Percentiles rank a stretch among this genome's conserved stretches.
Evolutionary conservation across 2,888 invertebrate species (phyloP).

Genomic region (Phymatocera aterrima): DNA sequence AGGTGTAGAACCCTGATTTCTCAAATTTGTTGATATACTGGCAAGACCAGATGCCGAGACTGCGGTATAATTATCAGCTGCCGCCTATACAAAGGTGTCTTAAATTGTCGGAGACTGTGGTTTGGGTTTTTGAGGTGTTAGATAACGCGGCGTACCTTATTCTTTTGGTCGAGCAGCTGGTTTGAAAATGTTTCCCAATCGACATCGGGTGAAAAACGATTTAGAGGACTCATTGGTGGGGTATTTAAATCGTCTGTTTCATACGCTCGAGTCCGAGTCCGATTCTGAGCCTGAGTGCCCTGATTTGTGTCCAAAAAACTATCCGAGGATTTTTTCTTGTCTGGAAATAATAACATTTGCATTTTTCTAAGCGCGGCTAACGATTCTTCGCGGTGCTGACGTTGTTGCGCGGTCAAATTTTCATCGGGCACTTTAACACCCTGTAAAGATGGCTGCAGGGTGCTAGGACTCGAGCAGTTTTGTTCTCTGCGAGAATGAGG

Average conservation of each 20-base stretch:
- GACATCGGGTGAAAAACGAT: constrained; percentile 76
- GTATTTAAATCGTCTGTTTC: constrained; percentile 63
- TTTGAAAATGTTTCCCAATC: constrained; percentile 95
- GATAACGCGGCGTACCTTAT: constrained; percentile 74
- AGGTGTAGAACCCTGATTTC: constrained; percentile 85
- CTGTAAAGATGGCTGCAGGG: constrained; percentile 80
- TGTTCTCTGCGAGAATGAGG: constrained; percentile 71
- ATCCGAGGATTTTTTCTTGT: constrained; percentile 76
- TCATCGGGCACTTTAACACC: constrained; percentile 95
- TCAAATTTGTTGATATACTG: constrained; percentile 71
- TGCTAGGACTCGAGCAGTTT: constrained; percentile 76
- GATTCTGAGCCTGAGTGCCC: constrained; percentile 48
- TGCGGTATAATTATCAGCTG: constrained; percentile 64
- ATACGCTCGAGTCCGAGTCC: constrained; percentile 20
- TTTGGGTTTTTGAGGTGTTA: neutral
- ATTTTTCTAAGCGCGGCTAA: constrained; percentile 93
- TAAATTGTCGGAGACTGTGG: neutral
- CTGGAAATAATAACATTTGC: constrained; percentile 94
- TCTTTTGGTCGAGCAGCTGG: constrained; percentile 88
- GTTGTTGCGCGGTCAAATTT: constrained; percentile 96
- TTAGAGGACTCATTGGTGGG: constrained; percentile 62
- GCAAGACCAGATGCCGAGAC: constrained; percentile 68
- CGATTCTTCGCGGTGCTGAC: constrained; percentile 95
- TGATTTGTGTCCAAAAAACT: constrained; percentile 68
- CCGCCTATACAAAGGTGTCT: constrained; percentile 51